Evolutionary conservation across 2,797 vertebrate genomes (phyloP).

Genomic region (Leptodactylus fallax): DNA sequence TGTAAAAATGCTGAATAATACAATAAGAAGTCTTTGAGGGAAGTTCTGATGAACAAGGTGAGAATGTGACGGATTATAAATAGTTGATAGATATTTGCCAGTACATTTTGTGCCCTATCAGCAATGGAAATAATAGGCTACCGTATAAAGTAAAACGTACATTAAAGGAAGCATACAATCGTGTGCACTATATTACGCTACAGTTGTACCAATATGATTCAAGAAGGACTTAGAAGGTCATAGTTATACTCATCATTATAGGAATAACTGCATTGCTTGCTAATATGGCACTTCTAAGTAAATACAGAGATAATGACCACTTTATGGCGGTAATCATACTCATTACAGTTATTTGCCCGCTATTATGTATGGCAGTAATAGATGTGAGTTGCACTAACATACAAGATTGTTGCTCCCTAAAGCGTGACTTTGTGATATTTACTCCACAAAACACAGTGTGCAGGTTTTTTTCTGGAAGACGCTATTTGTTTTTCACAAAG

Average conservation of each 20-base stretch:
- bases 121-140: background rate
- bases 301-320: constrained; percentile 35
- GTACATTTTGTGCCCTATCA: no score
- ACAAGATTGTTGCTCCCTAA: background rate
- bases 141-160: background rate
- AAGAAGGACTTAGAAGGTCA: background rate
- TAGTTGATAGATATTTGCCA: no score
- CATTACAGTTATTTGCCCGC: constrained; percentile 10
- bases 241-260: background rate
- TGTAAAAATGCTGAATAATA: background rate
- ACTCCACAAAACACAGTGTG: background rate
- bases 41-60: background rate
- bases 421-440: background rate
- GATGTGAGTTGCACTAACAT: background rate
- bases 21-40: background rate
- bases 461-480: background rate
- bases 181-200: background rate
- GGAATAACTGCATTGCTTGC: background rate
- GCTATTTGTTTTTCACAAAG: background rate
- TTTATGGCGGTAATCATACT: constrained; percentile 25
- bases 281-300: background rate
- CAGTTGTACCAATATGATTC: background rate
- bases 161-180: background rate
- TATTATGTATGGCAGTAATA: constrained; percentile 13
- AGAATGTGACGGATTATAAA: background rate